Base-by-base conservation (phyloP, 2,797 vertebrate genomes). In the Spinibarbus caldwelli region DNA sequence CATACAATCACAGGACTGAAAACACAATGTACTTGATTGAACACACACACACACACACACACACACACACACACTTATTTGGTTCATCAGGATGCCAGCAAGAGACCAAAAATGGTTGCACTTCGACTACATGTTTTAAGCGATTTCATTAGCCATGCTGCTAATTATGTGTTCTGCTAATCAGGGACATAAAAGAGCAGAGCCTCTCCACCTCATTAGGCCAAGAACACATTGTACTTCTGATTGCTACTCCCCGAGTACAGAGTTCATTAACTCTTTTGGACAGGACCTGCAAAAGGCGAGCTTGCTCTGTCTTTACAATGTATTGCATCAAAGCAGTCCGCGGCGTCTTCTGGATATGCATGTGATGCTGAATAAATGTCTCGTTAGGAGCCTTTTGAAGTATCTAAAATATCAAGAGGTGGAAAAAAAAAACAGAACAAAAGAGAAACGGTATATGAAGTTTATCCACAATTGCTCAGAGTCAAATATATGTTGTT, bases 181-280 rank as follows among this genome's bases (percentile, higher is more conserved):
- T 87, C 59, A 90, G 88, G 89, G 89, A 90, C 89, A 86, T 83
- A 80, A 90, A 89, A 90, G 89, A 82, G 72, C 89, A 90, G 88
- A 38, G 67, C 86, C 86, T 90, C 90, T 91, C 90, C 57, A 77
- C 80, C 87, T 89, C 85, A 86, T 89, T 86, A 90, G 66, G 49
- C 83, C 66, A 85, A 64, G 77, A 70, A 83, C 85, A 86, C 86
- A 87, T 82, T 72, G 80, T 79, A 49, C 78, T 59, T 76, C 68
- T 81, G 82, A 88, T 86, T 87, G 81, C 77, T 71, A 31, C 31
- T 81, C 79, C 41, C 26, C 3, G 11, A 49, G 41, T 73, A 49
- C 29, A 73, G 14, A 15, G 76, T 89, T 86, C 73, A 89, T 85
- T 88, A 85, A 88, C 54, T 83, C 52, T 67, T 82, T 23, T 54